Evolutionary conservation across 2,888 invertebrate genomes (phyloP), one percentile per base, ranked within the genome.

Genomic region (Trachelus stipa): DNA sequence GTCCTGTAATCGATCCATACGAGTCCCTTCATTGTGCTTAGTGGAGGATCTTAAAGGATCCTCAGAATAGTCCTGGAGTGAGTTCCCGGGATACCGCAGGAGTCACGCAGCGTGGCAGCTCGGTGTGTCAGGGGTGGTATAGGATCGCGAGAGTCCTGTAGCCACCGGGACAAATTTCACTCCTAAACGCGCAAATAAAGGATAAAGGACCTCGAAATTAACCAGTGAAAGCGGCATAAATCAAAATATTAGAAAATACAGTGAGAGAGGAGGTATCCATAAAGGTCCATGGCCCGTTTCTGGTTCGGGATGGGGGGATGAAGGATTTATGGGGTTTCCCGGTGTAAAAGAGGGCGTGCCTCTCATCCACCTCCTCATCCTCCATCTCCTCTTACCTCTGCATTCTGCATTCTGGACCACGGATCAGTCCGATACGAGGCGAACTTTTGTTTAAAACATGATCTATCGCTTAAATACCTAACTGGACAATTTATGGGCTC

Each of bases 391-490:
- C 34, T 74, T 75, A 73, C 80, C 80, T 79, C 33, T 71, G 81
- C 85, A 86, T 85, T 84, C 86, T 84, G 81, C 82, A 80, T 83
- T 82, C 82, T 81, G 73, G 73, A 35, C 77, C 79, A 77, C 87
- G 88, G 89, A 89, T 90, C 89, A 88, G 80, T 83, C 85, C 83
- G 79, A 78, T 81, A 81, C 80, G 81, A 79, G 81, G 79, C 31
- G 31, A 83, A 89, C 89, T 89, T 89, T 90, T 90, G 89, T 91
- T 91, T 90, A 90, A 90, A 90, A 90, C 87, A 90, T 91, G 91
- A 91, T 91, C 89, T 91, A 91, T 91, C 86, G 89, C 88, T 90
- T 89, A 89, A 90, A 89, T 88, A 88, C 86, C 88, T 82, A 87
- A 87, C 81, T 87, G 85, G 85, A 89, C 86, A 87, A 91, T 90